A percentile compares a stretch with the other conserved stretches of the same genome.
Evolutionary conservation across 2,113 vertebrate species (phyloP).

Genomic region (Fregetta grallaria): DNA sequence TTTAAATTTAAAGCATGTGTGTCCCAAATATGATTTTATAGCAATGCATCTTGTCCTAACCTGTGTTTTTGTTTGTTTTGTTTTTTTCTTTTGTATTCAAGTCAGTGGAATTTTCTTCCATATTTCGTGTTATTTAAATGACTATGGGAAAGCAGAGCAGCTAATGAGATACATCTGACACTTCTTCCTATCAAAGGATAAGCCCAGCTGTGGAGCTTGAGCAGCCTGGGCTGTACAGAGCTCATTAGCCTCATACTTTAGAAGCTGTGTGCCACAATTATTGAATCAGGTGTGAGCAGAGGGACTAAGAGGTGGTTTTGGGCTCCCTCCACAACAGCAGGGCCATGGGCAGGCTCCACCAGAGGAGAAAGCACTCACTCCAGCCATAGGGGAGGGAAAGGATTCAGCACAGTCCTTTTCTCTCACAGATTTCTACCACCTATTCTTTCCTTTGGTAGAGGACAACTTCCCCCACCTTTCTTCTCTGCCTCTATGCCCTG

Average conservation of each 20-base stretch:
- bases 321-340: background rate
- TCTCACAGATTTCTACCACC: background rate
- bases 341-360: background rate
- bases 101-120: background rate
- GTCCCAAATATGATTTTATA: background rate
- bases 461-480: background rate
- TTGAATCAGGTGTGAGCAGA: background rate
- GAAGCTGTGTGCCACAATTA: background rate
- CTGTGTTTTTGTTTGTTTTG: background rate
- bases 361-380: background rate
- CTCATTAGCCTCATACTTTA: background rate
- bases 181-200: background rate
- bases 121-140: background rate
- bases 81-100: background rate
- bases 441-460: background rate
- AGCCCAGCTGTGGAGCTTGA: background rate
- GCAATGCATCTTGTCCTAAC: background rate
- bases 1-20: slow-evolving; percentile 32
- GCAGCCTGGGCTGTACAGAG: background rate
- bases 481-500: background rate
- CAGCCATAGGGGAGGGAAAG: background rate
- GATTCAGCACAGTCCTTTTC: background rate
- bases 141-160: background rate
- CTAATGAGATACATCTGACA: background rate
- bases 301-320: background rate